Base-by-base conservation (phyloP, 2,113 vertebrate species). In the Tiliqua scincoides region DNA sequence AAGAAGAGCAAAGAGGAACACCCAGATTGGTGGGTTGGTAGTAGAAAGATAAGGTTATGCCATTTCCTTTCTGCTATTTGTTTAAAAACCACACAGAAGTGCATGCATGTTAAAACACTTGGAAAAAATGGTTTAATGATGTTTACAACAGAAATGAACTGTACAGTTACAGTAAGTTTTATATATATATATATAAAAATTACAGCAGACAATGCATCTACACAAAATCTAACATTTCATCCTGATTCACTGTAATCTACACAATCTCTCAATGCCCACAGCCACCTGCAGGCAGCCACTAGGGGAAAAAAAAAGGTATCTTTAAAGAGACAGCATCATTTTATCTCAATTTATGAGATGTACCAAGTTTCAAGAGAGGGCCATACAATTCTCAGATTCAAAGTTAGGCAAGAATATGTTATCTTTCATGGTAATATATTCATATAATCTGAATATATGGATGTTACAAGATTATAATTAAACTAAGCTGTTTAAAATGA, bases 201-300 rank as follows among this genome's bases (percentile, higher is more conserved):
- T 99, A 99, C 98, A 99, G 98, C 98, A 99, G 98, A 99, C 98
- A 98, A 99, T 98, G 98, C 98, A 98, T 98, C 97, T 97, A 97
- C 97, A 97, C 95, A 98, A 98, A 96, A 97, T 96, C 98, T 98
- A 99, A 96, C 97, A 98, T 97, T 97, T 97, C 94, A 98, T 98
- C 97, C 98, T 96, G 98, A 98, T 97, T 98, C 98, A 98, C 98
- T 97, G 97, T 98, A 96, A 97, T 96, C 97, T 97, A 98, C 96
- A 97, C 97, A 97, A 96, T 97, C 97, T 96, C 97, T 97, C 97
- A 97, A 96, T 96, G 97, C 97, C 93, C 21, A 91, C 83, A 94
- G 93, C 88, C 95, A 87, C 76, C 92, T 85, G 86, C 71, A 90
- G 95, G 93, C 92, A 89, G 94, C 93, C 94, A 93, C 91, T 92